Evolutionary conservation across 92 coral and sea anemone species (phyloP).

Genomic region (Nematostella vectensis): DNA sequence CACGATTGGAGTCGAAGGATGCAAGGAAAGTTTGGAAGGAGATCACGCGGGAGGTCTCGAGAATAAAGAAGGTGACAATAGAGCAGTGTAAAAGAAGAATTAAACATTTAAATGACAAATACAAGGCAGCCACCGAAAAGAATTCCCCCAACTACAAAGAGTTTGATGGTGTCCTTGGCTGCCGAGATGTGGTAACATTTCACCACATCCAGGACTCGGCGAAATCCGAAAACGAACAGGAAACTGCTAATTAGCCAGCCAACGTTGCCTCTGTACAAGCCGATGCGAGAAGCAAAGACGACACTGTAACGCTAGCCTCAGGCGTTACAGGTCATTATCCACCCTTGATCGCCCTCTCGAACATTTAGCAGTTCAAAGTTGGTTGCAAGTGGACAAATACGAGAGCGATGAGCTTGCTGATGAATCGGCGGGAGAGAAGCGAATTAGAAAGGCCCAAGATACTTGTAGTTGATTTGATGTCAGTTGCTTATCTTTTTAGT

Average conservation of each 20-base stretch:
- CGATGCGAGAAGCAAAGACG: no score
- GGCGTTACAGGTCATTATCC: no score
- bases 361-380: no score
- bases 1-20: conserved; percentile 13
- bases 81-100: conserved; percentile 15
- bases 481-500: no score
- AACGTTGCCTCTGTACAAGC: conserved; percentile 1
- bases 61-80: conserved; percentile 5
- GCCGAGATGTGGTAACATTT: conserved; percentile 16
- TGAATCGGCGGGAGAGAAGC: no score
- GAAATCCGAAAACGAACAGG: conserved; percentile 3
- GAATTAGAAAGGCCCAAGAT: no score
- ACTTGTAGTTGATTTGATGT: no score
- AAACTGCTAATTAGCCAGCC: conserved; percentile 2
- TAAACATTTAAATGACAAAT: conserved; percentile 14
- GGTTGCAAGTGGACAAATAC: no score
- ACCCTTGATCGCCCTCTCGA: no score
- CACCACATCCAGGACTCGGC: conserved; percentile 1
- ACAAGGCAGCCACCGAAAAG: conserved; percentile 24
- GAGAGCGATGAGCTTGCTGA: no score
- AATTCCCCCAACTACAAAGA: conserved; percentile 19
- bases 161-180: conserved; percentile 14
- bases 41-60: conserved; percentile 7
- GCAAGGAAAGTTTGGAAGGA: conserved; percentile 25
- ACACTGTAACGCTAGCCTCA: no score